These are phyloP conservation scores for Acrobasis repandana DNA, from an alignment of 2,888 invertebrate species.

Conservation along the genomic window DNA sequence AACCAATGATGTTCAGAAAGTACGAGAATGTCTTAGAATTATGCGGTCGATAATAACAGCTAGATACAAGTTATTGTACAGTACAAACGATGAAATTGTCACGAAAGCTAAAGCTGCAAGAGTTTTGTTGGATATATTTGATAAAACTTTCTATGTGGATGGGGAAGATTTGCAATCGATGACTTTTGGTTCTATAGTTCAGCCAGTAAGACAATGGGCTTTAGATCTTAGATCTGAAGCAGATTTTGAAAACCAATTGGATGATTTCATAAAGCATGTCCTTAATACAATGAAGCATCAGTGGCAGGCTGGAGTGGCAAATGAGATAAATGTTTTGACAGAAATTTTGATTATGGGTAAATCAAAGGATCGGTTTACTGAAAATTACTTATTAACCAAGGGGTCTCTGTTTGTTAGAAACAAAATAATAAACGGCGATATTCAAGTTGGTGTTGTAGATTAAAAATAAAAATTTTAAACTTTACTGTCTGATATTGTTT, in stretches of 20 bases:
- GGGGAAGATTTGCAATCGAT: constrained; percentile 38
- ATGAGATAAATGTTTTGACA: constrained; percentile 45
- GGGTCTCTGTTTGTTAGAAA: constrained; percentile 41
- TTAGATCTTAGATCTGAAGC: constrained; percentile 10
- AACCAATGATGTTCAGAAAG: neutral
- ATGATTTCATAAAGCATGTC: constrained; percentile 36
- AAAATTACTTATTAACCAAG: constrained; percentile 37
- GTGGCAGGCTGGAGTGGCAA: constrained; percentile 34
- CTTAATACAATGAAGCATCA: constrained; percentile 35
- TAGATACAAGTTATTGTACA: constrained; percentile 36
- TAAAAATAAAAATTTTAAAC: no score
- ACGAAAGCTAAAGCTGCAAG: constrained; percentile 40
- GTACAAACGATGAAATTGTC: constrained; percentile 29
- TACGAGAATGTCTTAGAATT: constrained; percentile 35
- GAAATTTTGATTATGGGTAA: constrained; percentile 40
- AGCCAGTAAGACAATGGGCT: constrained; percentile 16
- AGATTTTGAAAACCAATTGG: constrained; percentile 33
- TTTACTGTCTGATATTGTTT: no score
- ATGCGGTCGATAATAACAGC: constrained; percentile 36
- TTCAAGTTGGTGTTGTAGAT: neutral
- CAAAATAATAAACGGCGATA: neutral
- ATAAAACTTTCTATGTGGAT: constrained; percentile 40
- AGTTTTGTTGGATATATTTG: constrained; percentile 50
- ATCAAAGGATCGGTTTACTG: constrained; percentile 27
- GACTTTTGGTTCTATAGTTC: constrained; percentile 36